These are phyloP conservation scores for Idaea biselata DNA, from an alignment of 2,888 invertebrate genomes.

Conservation along the genomic window DNA sequence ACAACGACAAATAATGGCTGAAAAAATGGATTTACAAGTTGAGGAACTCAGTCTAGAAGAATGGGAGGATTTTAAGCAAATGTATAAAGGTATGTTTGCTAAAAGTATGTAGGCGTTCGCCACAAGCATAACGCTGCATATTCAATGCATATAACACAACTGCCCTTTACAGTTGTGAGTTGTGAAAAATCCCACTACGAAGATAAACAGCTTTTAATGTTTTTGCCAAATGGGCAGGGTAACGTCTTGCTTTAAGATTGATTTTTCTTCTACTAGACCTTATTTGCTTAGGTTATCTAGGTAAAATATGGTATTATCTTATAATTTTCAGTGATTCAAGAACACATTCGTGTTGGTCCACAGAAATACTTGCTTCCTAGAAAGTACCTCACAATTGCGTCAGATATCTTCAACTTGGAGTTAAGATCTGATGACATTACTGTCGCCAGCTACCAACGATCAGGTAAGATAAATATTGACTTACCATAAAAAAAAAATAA, in stretches of 20 bases:
- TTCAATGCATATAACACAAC: no score
- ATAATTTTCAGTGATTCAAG: background rate
- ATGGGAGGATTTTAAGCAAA: background rate
- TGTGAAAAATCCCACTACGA: no score
- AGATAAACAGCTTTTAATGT: no score
- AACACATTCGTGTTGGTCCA: slow-evolving; percentile 74
- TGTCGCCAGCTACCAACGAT: slow-evolving; percentile 84
- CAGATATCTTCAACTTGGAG: slow-evolving; percentile 82
- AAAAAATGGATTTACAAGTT: background rate
- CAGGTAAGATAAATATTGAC: slow-evolving; percentile 61
- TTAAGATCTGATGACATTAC: slow-evolving; percentile 82
- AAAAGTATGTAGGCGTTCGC: background rate
- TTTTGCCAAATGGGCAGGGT: no score
- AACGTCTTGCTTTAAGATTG: no score
- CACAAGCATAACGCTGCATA: no score
- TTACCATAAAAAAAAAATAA: background rate
- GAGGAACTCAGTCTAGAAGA: background rate
- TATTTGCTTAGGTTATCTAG: background rate
- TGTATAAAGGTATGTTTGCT: background rate
- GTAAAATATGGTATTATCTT: background rate
- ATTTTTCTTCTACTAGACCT: no score
- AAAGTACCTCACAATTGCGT: slow-evolving; percentile 61
- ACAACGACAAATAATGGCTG: background rate
- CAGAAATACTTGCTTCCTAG: slow-evolving; percentile 62
- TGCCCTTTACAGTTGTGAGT: no score